Base-by-base conservation (phyloP, 1,140 invertebrate genomes). In the Caenorhabditis latens region DNA sequence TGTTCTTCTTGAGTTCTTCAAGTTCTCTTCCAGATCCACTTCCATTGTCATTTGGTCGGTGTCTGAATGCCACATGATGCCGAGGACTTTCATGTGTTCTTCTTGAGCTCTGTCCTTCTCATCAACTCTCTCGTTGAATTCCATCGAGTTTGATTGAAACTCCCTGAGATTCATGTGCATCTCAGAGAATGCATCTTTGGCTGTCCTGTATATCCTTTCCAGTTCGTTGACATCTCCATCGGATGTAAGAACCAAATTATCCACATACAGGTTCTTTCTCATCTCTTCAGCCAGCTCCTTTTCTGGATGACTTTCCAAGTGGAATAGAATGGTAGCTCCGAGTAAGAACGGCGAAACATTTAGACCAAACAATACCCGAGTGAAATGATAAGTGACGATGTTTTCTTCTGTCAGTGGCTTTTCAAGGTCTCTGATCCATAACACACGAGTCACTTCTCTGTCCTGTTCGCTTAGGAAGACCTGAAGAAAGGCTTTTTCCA, bases 391-490 rank as follows among this genome's bases (percentile, higher is more conserved):
- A 32, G 32, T 32, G 32, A 32, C 32, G 2, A 32, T 32, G 32
- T 32, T 32, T 32, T 32, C 65, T 40, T 58, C 16, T 42, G 42
- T 43, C 9, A 40, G 21, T 85, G 87, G 79, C n/a, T 89, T 61
- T 48, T 21, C 71, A 11, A 46, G 40, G 40, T 89, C 85, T 48
- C 32, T 32, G 32, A 32, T 32, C 32, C 32, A 32, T 32, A 32
- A 32, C 32, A 89, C 88, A 21, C 88, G 89, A 8, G 43, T 19
- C 13, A 65, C 88, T 57, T 89, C 89, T 90, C 88, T 16, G 43
- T 90, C 85, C 42, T 53, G 19, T 65, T 90, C 85, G 8, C 90
- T 32, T 43, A 89, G 14, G n/a, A 21, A 58, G 13, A 89, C 61
- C 53, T 90, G 88, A 13, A 90, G 79, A 50, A 89, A 90, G 14